Evolutionary conservation across 1,140 invertebrate genomes (phyloP), one percentile per base, ranked within the genome.

Genomic region (Oedothorax gibbosus): DNA sequence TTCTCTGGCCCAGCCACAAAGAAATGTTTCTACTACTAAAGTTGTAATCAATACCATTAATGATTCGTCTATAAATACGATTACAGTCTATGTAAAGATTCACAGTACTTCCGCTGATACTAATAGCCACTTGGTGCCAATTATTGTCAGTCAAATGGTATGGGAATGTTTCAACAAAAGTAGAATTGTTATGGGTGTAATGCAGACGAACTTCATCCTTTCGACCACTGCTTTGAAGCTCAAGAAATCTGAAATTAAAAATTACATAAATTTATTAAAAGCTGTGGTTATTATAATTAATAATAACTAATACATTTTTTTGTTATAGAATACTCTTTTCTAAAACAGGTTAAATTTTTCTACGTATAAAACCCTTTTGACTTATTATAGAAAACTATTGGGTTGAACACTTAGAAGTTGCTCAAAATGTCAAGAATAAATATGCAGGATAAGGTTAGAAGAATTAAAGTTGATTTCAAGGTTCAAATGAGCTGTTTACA

Each of bases 141-240:
- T 92, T 92, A 88, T 94, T 94, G 90, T 97, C 96, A 72, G 95
- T 95, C 88, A 97, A 91, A 87, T 93, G 92, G 91, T 95, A 96
- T 87, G 94, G 94, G 92, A 97, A 97, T 89, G 94, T 94, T 92
- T 97, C 96, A 83, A 95, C 93, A 88, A 94, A 93, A 87, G 95
- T 92, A 76, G 90, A 90, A 56, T 92, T 91, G 87, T 92, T 92
- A 87, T 92, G 86, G 68, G 81, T 88, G 92, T 91, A 97, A 87
- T 92, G 91, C 68, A 92, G 89, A 15, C 91, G 89, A 85, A 92
- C 92, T 90, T 97, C 95, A 90, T 96, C 94, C 88, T 94, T 94
- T 21, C 95, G 92, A 79, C 95, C 96, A 90, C 95, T 96, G 88
- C 95, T 96, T 91, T 97, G 95, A 89, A 97, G 91, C 92, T 97